Conservation (phyloP, 2,888 invertebrate species). For the Dicranocentrus wangi region DNA sequence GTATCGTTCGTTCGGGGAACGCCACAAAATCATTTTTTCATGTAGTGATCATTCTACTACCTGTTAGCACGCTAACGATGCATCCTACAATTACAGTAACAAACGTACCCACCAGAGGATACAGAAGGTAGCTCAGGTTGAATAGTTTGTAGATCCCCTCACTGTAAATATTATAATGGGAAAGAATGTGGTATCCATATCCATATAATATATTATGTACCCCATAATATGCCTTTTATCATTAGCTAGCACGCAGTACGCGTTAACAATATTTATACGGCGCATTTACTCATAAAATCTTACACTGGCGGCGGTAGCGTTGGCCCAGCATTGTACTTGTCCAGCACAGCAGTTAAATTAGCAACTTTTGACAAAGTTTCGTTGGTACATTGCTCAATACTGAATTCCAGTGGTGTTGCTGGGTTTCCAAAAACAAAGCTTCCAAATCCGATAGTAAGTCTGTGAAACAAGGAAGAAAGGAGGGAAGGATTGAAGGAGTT, state of each 20-base stretch:
- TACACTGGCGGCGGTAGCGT: not conserved
- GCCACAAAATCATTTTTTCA: not conserved
- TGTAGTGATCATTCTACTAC: conserved; percentile 3
- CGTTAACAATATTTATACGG: no score
- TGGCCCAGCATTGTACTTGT: conserved; percentile 15
- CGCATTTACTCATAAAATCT: conserved; percentile 2
- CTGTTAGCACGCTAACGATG: conserved; percentile 63
- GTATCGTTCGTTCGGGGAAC: not conserved
- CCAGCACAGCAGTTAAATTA: conserved; percentile 61
- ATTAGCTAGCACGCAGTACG: no score
- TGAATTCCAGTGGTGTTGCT: conserved; percentile 64
- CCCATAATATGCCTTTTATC: no score
- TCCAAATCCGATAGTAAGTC: conserved; percentile 70
- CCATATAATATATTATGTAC: no score
- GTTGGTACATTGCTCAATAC: conserved; percentile 70
- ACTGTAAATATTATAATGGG: no score
- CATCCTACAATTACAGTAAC: conserved; percentile 60
- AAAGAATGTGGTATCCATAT: no score
- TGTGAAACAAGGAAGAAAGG: no score
- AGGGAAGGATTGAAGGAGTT: no score
- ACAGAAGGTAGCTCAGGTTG: conserved; percentile 60
- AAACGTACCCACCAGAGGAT: conserved; percentile 66
- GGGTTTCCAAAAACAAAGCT: conserved; percentile 67
- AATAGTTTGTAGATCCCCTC: conserved; percentile 40
- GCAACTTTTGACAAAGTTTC: conserved; percentile 59